Percentiles rank a stretch among this genome's conserved stretches.
phyloP scores from a whole-genome alignment of 2,888 invertebrate species.

The Halictus ligatus region DNA sequence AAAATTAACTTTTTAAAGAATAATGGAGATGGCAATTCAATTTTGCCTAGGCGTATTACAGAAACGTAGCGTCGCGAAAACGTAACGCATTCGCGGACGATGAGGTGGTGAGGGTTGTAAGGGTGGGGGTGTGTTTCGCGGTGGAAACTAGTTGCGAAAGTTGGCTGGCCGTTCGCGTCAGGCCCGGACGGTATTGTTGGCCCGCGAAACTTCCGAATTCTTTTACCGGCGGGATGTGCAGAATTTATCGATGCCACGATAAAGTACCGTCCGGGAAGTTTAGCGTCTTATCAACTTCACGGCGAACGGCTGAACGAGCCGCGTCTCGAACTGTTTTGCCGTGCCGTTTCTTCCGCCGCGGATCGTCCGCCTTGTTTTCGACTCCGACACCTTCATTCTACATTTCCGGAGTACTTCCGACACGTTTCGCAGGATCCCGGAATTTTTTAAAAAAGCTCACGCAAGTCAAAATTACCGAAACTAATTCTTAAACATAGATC shows the following conservation, averaged over 20 bases:
- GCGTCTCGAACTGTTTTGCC: neutral
- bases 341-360: too few relatives aligned
- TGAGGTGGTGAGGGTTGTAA: neutral
- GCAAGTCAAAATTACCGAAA: too few relatives aligned
- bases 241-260: constrained; percentile 69
- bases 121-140: constrained; percentile 41
- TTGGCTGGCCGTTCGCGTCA: constrained; percentile 36
- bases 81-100: constrained; percentile 33
- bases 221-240: constrained; percentile 61
- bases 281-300: constrained; percentile 51
- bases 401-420: neutral
- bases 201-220: constrained; percentile 65
- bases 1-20: too few relatives aligned
- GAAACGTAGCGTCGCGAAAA: too few relatives aligned
- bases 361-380: neutral
- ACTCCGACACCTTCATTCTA: neutral
- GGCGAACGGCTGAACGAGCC: constrained; percentile 37
- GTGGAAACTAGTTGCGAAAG: constrained; percentile 61
- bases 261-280: constrained; percentile 65
- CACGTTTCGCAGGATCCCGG: too few relatives aligned
- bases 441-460: too few relatives aligned
- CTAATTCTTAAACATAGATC: too few relatives aligned
- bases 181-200: constrained; percentile 54
- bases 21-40: too few relatives aligned
- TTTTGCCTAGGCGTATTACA: too few relatives aligned